Conservation (phyloP, 30 jellyfish, hydroid and myxozoan genomes). For the Aurelia aurita region DNA sequence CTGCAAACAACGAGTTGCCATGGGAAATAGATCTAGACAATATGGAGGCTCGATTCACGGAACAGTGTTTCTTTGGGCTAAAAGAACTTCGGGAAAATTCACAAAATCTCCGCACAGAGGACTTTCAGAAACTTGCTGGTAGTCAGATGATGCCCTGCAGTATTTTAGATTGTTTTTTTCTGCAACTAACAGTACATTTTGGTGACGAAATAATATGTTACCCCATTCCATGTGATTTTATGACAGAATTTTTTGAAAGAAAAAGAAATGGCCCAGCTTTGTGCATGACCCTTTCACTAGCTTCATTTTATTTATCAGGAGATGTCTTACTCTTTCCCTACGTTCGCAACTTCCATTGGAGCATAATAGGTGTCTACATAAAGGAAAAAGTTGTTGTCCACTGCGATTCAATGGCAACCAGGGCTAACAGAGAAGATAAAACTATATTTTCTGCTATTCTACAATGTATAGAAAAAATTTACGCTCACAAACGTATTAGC, state of each 20-base stretch:
- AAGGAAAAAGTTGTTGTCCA: conserved; percentile 10
- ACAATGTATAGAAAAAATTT: not conserved
- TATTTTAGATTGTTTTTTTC: not conserved
- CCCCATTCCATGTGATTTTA: not conserved
- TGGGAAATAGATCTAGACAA: not conserved
- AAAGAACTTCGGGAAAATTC: not conserved
- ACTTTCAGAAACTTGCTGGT: not conserved
- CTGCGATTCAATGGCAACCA: conserved; percentile 25
- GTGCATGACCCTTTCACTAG: not conserved
- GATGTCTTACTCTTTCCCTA: conserved; percentile 11
- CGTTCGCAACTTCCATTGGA: conserved; percentile 18
- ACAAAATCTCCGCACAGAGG: not conserved
- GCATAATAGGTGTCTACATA: conserved; percentile 8
- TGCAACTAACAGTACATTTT: not conserved
- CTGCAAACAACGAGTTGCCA: not conserved
- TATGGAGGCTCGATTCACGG: not conserved
- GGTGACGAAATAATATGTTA: not conserved
- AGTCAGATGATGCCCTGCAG: not conserved
- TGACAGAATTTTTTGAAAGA: not conserved
- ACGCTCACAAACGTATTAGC: not conserved
- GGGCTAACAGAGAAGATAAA: not conserved
- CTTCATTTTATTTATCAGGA: not conserved
- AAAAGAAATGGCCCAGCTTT: not conserved
- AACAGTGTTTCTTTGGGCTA: not conserved
- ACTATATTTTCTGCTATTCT: not conserved